Base-by-base conservation (phyloP, 2,113 vertebrate genomes). In the Podilymbus podiceps region DNA sequence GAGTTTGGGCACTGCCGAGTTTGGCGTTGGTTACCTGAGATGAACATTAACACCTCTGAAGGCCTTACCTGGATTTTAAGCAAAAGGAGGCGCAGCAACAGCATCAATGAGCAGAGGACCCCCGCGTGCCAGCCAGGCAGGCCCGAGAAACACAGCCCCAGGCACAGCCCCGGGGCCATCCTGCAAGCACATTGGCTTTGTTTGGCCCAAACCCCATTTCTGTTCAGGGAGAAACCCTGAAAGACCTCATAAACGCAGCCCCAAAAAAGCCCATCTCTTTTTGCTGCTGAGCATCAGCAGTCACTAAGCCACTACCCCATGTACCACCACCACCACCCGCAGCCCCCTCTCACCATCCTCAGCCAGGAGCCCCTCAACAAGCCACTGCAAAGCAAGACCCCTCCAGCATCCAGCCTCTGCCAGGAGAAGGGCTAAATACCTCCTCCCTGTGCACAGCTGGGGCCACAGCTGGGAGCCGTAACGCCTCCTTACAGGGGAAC, bases 81-180 rank as follows among this genome's bases (percentile, higher is more conserved):
- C 42, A 80, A 80, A 76, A 84, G 20, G 7, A 80, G 10, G 1
- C 21, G 17, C 17, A 50, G 12, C 1, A 1, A 31, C 7, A 80
- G 50, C 38, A 44, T 12, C 9, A 23, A 31, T 22, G 44, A 79
- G 21, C 2, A 2, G 40, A 42, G 8, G 6, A 55, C 16, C 17
- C 24, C 13, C 3, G 0, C 40, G 35, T 12, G n/a, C 15, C 14
- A 85, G 5, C 25, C 21, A 52, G 31, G 13, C 33, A 24, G 1
- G 2, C 24, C 15, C 0, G 4, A 35, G 30, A 33, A 8, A 53
- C 5, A 2, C 2, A 56, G 27, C 19, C 1, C 1, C 2, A 1
- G 11, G 16, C 17, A 27, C 0, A 1, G 33, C 49, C 27, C 31
- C 40, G 28, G 27, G 3, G 1, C 35, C 42, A 30, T 19, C 11